These are phyloP conservation scores for Cylindroiulus punctatus DNA, from an alignment of 2,888 invertebrate species.

Conservation along the genomic window DNA sequence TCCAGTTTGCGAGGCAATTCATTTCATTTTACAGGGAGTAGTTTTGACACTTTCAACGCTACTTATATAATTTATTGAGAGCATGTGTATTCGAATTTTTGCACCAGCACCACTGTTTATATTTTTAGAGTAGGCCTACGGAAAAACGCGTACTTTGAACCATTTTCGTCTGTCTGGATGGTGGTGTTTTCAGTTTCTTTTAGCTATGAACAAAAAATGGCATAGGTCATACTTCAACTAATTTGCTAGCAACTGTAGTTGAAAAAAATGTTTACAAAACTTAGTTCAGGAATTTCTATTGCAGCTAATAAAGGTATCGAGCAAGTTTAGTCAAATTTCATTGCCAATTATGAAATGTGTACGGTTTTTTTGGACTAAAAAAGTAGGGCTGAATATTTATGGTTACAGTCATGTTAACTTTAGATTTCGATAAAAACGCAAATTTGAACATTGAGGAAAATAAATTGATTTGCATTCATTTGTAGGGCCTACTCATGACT, in stretches of 20 bases:
- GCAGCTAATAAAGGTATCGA: background rate
- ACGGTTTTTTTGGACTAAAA: too few species aligned
- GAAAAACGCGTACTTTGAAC: background rate
- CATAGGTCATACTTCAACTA: background rate
- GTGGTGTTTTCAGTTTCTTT: background rate
- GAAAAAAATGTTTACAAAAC: background rate
- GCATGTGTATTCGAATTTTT: slow-evolving; percentile 18
- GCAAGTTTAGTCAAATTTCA: too few species aligned
- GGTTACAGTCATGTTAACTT: too few species aligned
- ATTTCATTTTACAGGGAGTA: background rate
- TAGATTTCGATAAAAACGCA: too few species aligned
- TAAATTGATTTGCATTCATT: too few species aligned
- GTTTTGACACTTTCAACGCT: slow-evolving; percentile 8
- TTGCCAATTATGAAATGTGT: too few species aligned
- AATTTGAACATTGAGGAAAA: too few species aligned
- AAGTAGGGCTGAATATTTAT: too few species aligned
- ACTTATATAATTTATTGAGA: background rate
- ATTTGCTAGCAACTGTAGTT: background rate
- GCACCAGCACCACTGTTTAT: background rate
- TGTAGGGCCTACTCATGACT: too few species aligned
- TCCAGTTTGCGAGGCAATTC: background rate
- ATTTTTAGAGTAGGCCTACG: background rate
- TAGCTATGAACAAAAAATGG: background rate
- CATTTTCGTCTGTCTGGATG: too few species aligned
- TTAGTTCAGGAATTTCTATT: background rate